Evolutionary conservation across 2,888 invertebrate genomes (phyloP).

Genomic region (Crocallis elinguaria): DNA sequence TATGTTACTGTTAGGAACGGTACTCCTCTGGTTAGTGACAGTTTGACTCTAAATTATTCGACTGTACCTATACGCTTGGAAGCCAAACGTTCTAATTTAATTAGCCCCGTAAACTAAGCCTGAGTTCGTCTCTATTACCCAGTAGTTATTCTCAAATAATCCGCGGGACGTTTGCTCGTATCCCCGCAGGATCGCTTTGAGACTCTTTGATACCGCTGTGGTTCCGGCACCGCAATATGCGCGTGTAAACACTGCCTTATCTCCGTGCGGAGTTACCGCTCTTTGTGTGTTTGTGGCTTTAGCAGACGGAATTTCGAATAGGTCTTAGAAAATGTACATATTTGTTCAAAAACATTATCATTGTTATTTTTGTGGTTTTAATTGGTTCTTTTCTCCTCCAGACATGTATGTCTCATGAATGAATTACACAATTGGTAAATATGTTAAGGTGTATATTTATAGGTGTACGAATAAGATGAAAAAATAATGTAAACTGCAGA

Average conservation of each 20-base stretch:
- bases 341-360: neutral
- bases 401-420: no score
- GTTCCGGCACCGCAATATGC: conserved; percentile 58
- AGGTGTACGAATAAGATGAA: no score
- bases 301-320: conserved; percentile 20
- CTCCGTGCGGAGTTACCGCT: conserved; percentile 46
- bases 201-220: conserved; percentile 29
- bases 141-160: conserved; percentile 35
- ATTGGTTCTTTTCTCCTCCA: no score
- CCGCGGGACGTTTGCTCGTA: conserved; percentile 42
- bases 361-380: neutral
- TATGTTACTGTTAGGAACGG: no score
- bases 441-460: no score
- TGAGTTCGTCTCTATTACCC: conserved; percentile 6
- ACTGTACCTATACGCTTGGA: no score
- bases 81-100: neutral
- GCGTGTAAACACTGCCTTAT: conserved; percentile 60
- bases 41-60: no score
- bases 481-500: no score
- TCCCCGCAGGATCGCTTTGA: conserved; percentile 56
- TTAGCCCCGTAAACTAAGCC: neutral
- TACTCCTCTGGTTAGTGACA: no score
- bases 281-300: conserved; percentile 40
- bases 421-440: no score
- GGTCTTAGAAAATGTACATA: neutral